Conservation (phyloP, 2,888 invertebrate genomes). For the Eretmocerus hayati region DNA sequence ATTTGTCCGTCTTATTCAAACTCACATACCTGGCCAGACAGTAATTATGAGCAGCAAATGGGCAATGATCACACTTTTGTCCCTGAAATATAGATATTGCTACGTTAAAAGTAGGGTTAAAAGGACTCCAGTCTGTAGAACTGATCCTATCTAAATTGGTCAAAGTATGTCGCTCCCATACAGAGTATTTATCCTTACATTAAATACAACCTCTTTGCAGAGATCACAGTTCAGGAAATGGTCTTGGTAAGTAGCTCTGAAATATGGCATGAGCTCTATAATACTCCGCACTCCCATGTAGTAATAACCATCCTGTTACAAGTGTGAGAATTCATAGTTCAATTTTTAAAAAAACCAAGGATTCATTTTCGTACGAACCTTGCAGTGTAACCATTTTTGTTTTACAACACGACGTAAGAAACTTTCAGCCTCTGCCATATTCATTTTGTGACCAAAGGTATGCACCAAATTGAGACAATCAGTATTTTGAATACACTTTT, state of each 20-base stretch:
- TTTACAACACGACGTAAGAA: constrained; percentile 29
- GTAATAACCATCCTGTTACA: constrained; percentile 34
- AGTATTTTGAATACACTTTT: constrained; percentile 30
- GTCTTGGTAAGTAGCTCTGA: constrained; percentile 33
- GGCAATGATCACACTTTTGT: constrained; percentile 26
- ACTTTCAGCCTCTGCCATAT: constrained; percentile 28
- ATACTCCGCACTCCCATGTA: constrained; percentile 41
- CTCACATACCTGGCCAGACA: constrained; percentile 14
- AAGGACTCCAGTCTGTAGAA: no score
- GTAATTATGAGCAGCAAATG: constrained; percentile 14
- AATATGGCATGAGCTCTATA: constrained; percentile 38
- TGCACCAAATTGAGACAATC: constrained; percentile 33
- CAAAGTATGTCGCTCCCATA: neutral
- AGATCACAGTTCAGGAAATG: constrained; percentile 32
- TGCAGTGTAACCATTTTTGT: constrained; percentile 31
- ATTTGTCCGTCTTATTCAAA: constrained; percentile 13
- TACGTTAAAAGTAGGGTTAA: neutral
- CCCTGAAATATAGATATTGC: constrained; percentile 23
- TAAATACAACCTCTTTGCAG: constrained; percentile 37
- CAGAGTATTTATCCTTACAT: constrained; percentile 29
- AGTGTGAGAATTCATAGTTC: neutral
- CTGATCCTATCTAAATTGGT: neutral
- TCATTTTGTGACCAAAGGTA: constrained; percentile 25
- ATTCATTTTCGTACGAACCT: constrained; percentile 25
- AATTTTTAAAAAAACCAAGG: constrained; percentile 5